Evolutionary conservation across 2,888 invertebrate genomes (phyloP).

Genomic region (Hypselothyrea guttata): DNA sequence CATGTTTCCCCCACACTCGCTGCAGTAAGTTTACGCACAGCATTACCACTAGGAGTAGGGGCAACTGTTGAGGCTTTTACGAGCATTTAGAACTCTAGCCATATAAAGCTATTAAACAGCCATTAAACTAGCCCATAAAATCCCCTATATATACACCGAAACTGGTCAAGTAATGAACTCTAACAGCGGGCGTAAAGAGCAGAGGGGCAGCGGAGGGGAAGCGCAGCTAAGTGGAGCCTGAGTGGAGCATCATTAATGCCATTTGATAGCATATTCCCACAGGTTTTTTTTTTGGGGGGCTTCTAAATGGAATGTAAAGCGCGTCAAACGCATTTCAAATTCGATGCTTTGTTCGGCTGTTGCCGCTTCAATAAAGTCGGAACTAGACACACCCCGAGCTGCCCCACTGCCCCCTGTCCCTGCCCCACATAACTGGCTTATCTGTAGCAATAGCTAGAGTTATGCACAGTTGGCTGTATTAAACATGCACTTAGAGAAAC

Average conservation of each 20-base stretch:
- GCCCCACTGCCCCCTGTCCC: not conserved
- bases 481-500: no score
- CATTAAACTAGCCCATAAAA: conserved; percentile 51
- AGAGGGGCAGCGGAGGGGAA: no score
- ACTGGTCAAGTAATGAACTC: conserved; percentile 18
- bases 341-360: conserved; percentile 17
- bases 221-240: not conserved
- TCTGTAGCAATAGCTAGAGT: conserved; percentile 42
- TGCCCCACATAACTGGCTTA: conserved; percentile 31
- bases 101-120: conserved; percentile 63
- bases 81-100: conserved; percentile 38
- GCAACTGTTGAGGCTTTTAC: conserved; percentile 36
- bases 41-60: not conserved
- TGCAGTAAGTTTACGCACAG: not conserved
- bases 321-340: conserved; percentile 61
- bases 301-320: conserved; percentile 46
- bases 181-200: no score
- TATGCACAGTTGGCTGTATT: conserved; percentile 37
- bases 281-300: conserved; percentile 27
- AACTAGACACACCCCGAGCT: no score
- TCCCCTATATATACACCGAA: conserved; percentile 35
- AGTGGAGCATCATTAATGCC: conserved; percentile 21
- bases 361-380: conserved; percentile 47
- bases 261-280: conserved; percentile 24
- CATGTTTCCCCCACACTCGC: not conserved